Conservation (phyloP, 2,797 vertebrate genomes). For the Silurus aristotelis region DNA sequence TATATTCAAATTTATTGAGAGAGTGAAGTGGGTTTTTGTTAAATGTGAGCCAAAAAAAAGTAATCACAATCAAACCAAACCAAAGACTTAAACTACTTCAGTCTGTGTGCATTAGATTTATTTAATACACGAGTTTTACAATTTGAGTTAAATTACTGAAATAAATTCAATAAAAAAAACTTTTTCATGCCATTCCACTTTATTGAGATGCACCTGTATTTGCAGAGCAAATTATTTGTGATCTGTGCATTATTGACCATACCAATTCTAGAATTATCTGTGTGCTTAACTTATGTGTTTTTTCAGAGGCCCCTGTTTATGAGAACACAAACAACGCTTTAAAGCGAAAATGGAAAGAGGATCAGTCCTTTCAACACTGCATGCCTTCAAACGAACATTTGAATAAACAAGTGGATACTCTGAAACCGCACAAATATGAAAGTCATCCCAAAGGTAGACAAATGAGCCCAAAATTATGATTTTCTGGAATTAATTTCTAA, state of each 20-base stretch:
- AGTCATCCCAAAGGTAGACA: background rate
- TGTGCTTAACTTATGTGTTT: background rate
- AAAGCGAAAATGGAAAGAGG: background rate
- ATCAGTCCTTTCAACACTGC: background rate
- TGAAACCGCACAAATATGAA: constrained; percentile 27
- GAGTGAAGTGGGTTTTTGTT: too few relatives aligned
- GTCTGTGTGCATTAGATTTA: too few relatives aligned
- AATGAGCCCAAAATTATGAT: background rate
- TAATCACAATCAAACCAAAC: too few relatives aligned
- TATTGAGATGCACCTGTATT: background rate
- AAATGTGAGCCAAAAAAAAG: too few relatives aligned
- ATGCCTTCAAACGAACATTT: constrained; percentile 9
- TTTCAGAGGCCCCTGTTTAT: constrained; percentile 49
- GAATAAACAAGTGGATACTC: background rate
- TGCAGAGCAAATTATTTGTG: constrained; percentile 22
- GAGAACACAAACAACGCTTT: constrained; percentile 40
- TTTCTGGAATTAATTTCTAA: background rate
- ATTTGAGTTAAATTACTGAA: too few relatives aligned
- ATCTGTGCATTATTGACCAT: background rate
- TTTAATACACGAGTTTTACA: too few relatives aligned
- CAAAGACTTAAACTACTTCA: too few relatives aligned
- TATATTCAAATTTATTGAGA: too few relatives aligned
- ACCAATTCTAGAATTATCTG: background rate
- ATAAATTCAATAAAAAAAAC: too few relatives aligned
- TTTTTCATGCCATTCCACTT: too few relatives aligned